A percentile compares a stretch with the other conserved stretches of the same genome.
Evolutionary conservation across 2,888 invertebrate species (phyloP).

Genomic region (Sarcophaga carnaria): DNA sequence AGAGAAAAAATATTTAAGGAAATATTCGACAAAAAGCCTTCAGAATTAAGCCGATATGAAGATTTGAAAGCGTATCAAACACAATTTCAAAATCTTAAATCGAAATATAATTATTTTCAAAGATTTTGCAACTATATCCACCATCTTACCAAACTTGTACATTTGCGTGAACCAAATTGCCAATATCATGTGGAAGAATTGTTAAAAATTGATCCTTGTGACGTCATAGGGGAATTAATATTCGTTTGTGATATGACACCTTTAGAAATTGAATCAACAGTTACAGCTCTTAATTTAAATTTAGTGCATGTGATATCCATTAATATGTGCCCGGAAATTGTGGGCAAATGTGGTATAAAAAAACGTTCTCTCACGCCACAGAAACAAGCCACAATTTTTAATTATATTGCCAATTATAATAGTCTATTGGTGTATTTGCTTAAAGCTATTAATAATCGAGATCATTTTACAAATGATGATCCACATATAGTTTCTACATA

Average conservation of each 20-base stretch:
- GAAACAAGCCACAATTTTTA: constrained; percentile 77
- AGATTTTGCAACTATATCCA: constrained; percentile 78
- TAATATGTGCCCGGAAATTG: constrained; percentile 86
- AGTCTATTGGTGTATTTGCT: constrained; percentile 77
- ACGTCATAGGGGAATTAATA: constrained; percentile 86
- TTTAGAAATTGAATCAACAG: constrained; percentile 86
- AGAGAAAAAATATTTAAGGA: constrained; percentile 75
- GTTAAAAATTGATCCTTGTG: constrained; percentile 82
- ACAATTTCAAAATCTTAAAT: constrained; percentile 78
- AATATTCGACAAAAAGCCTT: constrained; percentile 73
- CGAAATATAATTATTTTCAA: constrained; percentile 78
- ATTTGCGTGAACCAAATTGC: constrained; percentile 77
- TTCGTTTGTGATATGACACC: constrained; percentile 87
- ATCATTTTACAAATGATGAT: constrained; percentile 48
- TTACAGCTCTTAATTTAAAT: constrained; percentile 87
- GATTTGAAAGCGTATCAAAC: constrained; percentile 77
- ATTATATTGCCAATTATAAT: constrained; percentile 79
- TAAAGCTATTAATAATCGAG: constrained; percentile 70
- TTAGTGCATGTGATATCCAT: constrained; percentile 88
- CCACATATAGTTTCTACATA: constrained; percentile 72
- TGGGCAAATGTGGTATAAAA: constrained; percentile 49
- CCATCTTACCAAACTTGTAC: constrained; percentile 80
- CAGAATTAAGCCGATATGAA: constrained; percentile 73
- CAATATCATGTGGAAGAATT: constrained; percentile 76
- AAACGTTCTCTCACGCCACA: constrained; percentile 69